Evolutionary conservation across 1,140 invertebrate species (phyloP).

Genomic region (Diachasma alloeum): DNA sequence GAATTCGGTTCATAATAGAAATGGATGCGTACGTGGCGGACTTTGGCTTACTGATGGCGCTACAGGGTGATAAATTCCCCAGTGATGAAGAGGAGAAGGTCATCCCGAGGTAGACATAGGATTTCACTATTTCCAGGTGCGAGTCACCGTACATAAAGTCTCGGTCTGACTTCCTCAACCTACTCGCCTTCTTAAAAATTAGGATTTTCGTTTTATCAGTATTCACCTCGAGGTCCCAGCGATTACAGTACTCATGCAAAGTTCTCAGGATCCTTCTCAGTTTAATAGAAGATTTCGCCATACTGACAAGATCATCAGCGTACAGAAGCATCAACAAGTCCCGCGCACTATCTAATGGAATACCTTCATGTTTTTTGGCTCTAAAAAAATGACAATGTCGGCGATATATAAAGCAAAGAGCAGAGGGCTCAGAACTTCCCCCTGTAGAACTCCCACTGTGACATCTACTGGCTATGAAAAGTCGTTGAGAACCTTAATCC

Average conservation of each 20-base stretch:
- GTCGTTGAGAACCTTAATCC: neutral
- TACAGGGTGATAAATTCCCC: neutral
- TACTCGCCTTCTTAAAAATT: too few species aligned
- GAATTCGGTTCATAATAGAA: neutral
- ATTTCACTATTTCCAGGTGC: too few species aligned
- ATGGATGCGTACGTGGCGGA: neutral
- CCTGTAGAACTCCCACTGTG: too few species aligned
- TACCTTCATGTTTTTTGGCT: neutral
- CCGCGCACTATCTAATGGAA: neutral
- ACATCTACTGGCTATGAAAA: neutral
- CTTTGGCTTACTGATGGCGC: neutral
- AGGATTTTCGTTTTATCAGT: too few species aligned
- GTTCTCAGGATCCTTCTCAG: neutral
- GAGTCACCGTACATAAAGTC: too few species aligned
- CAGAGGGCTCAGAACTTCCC: too few species aligned
- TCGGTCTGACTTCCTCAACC: too few species aligned
- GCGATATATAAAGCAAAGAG: neutral
- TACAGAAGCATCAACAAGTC: neutral
- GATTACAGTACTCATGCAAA: too few species aligned
- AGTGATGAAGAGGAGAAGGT: neutral
- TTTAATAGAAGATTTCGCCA: neutral
- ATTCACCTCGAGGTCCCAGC: too few species aligned
- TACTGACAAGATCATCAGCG: neutral
- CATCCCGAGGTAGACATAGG: too few species aligned
- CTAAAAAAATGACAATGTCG: neutral